Evolutionary conservation across 2,888 invertebrate species (phyloP).

Genomic region (Hyppa rectilinea): DNA sequence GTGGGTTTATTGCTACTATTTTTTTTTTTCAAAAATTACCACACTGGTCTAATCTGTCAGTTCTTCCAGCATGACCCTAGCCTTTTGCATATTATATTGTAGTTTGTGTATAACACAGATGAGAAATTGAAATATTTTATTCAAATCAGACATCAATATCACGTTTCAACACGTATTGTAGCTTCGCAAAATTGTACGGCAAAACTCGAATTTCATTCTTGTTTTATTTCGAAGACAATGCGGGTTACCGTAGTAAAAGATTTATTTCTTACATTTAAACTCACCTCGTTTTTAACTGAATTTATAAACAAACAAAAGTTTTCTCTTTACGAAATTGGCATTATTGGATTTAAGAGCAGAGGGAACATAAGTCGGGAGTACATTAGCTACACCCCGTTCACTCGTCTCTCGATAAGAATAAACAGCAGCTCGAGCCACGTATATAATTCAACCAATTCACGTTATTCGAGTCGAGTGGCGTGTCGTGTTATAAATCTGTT

Average conservation of each 20-base stretch:
- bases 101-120: not conserved
- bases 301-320: constrained; percentile 33
- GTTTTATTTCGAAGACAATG: constrained; percentile 23
- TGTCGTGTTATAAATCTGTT: constrained; percentile 7
- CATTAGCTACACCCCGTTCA: constrained; percentile 25
- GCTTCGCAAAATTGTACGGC: not conserved
- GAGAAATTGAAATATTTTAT: constrained; percentile 26
- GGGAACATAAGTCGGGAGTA: not conserved
- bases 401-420: not conserved
- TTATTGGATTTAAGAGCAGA: constrained; percentile 33
- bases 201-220: not conserved
- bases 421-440: not conserved
- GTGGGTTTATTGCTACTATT: no score
- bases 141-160: constrained; percentile 17
- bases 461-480: constrained; percentile 8
- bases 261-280: constrained; percentile 19
- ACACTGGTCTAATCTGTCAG: no score
- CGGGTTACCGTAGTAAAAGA: not conserved
- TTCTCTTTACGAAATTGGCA: constrained; percentile 15
- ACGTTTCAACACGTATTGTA: not conserved
- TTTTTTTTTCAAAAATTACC: no score
- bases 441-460: constrained; percentile 17
- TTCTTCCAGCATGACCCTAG: not conserved
- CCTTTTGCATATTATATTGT: constrained; percentile 18
- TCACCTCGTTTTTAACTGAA: not conserved